phyloP scores from a whole-genome alignment of 1,140 invertebrate genomes.

The Magallana gigas region DNA sequence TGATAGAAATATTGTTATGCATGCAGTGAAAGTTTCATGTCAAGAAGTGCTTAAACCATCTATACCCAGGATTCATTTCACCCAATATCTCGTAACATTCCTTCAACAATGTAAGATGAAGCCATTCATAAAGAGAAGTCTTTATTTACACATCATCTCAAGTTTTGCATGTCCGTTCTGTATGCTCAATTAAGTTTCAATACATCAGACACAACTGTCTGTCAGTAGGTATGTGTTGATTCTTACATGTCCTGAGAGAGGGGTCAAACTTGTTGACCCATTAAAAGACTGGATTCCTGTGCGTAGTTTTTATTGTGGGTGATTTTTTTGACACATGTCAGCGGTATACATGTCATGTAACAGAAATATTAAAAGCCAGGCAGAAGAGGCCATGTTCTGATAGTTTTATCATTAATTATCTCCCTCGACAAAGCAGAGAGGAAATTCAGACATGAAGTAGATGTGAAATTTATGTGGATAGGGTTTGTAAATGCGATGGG shows the following conservation, averaged over 20 bases:
- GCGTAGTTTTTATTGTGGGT: background rate
- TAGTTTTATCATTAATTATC: slow-evolving; percentile 30
- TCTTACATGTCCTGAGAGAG: slow-evolving; percentile 4
- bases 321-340: slow-evolving; percentile 30
- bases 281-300: slow-evolving; percentile 13
- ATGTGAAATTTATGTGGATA: slow-evolving; percentile 23
- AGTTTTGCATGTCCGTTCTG: background rate
- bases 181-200: slow-evolving; percentile 21
- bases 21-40: no score
- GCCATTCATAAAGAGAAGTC: slow-evolving; percentile 11
- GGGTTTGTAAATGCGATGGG: background rate
- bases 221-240: background rate
- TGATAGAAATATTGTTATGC: no score
- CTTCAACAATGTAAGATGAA: background rate
- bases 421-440: background rate
- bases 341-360: background rate
- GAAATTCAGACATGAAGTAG: slow-evolving; percentile 14
- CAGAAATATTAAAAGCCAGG: slow-evolving; percentile 6
- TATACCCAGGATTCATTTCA: no score
- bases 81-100: background rate
- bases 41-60: no score
- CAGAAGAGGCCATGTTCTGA: background rate
- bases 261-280: background rate
- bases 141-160: background rate
- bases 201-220: slow-evolving; percentile 7